These are phyloP conservation scores for Clamator glandarius DNA, from an alignment of 2,797 vertebrate genomes.

Conservation along the genomic window DNA sequence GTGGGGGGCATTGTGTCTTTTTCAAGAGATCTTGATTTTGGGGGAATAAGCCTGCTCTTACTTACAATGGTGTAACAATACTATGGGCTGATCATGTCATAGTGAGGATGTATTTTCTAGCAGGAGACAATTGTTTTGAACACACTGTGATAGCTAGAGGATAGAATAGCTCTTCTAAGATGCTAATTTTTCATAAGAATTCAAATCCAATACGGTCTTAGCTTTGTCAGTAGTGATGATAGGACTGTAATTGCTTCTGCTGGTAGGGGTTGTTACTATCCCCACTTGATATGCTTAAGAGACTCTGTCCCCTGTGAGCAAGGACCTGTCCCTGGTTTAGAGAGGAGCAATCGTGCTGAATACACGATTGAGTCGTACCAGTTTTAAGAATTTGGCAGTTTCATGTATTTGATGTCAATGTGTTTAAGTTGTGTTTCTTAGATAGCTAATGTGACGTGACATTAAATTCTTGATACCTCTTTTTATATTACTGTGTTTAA, in stretches of 20 bases:
- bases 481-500: background rate
- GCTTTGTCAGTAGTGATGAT: background rate
- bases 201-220: background rate
- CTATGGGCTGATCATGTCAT: background rate
- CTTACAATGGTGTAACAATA: background rate
- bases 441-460: background rate
- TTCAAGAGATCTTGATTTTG: background rate
- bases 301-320: background rate
- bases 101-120: background rate
- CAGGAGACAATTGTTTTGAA: background rate
- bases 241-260: background rate
- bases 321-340: background rate
- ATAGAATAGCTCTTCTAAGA: background rate
- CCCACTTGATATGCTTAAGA: background rate
- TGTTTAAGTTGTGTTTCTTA: background rate
- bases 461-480: background rate
- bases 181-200: background rate
- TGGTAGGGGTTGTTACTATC: background rate
- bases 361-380: background rate
- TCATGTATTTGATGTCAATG: background rate
- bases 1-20: slow-evolving; percentile 23
- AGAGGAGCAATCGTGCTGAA: background rate
- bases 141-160: background rate
- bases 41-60: background rate
- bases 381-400: background rate